These are phyloP conservation scores for Xestia ashworthii DNA, from an alignment of 2,888 invertebrate genomes.

Conservation along the genomic window DNA sequence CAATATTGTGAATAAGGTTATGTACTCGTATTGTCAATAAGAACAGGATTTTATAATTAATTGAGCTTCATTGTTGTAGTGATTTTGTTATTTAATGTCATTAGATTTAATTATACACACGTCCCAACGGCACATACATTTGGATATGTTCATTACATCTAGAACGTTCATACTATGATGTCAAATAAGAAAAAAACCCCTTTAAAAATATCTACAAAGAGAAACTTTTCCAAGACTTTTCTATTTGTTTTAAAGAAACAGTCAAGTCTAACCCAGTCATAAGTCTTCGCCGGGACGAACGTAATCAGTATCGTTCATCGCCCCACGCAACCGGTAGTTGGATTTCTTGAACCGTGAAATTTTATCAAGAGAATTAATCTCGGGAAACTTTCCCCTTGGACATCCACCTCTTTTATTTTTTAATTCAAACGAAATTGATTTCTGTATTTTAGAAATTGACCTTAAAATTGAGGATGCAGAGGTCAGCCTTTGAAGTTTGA, in stretches of 20 bases:
- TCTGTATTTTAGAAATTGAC: constrained; percentile 69
- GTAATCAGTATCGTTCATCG: constrained; percentile 90
- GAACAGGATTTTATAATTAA: neutral
- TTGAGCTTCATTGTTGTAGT: neutral
- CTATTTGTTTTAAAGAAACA: constrained; percentile 8
- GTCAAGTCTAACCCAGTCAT: constrained; percentile 63
- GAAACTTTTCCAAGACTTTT: neutral
- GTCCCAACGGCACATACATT: neutral
- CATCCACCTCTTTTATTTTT: constrained; percentile 82
- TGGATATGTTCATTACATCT: neutral
- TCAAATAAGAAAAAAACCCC: neutral
- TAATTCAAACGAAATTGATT: constrained; percentile 84
- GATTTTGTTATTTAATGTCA: neutral
- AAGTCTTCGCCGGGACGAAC: constrained; percentile 78
- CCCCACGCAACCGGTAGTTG: constrained; percentile 90
- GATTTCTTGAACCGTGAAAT: constrained; percentile 91
- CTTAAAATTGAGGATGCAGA: constrained; percentile 52
- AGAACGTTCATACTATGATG: neutral
- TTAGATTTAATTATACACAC: neutral
- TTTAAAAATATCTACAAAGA: neutral
- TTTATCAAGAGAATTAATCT: constrained; percentile 91
- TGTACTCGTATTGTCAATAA: neutral
- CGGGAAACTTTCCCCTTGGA: constrained; percentile 87
- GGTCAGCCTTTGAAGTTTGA: constrained; percentile 57
- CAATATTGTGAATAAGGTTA: neutral